Base-by-base conservation (phyloP, 2,113 vertebrate species). In the Poicephalus gulielmi region DNA sequence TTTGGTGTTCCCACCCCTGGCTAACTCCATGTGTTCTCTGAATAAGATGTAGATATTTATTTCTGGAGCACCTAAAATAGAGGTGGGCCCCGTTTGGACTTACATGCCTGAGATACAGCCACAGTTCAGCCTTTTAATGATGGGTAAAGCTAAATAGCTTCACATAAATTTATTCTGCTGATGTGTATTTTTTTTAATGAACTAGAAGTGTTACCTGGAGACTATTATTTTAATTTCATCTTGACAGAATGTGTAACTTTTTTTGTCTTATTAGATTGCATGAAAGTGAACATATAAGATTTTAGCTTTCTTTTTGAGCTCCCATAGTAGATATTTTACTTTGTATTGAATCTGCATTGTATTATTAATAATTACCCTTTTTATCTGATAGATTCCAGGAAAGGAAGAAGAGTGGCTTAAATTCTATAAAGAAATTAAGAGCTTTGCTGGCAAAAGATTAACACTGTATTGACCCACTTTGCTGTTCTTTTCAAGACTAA, bases 361-460 rank as follows among this genome's bases (percentile, higher is more conserved):
- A 44, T 83, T 90, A 52, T 78, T 80, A 81, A 64, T 88, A 92
- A 86, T 86, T 90, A 25, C 14, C 35, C 22, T 68, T 86, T 91
- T 94, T 73, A 44, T 41, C 66, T 62, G 55, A 64, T 49, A 90
- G 64, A 7, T 94, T 91, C 59, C 57, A 93, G 73, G 25, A 73
- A 90, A 47, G 47, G 60, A 90, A 78, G 60, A 78, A 92, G 22
- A 83, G 28, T 39, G 24, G 77, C 19, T 83, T 91, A 78, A 81
- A 92, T 92, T 93, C 57, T 68, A 20, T 14, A 47, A 55, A 35
- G 39, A 93, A 94, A 92, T 88, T 68, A 68, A 85, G 76, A 93
- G 85, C 44, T 88, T 84, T 93, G 8, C 47, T 90, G 73, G 47
- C 66, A 84, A 84, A 94, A 83, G 24, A 81, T 86, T 90, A 74